Base-by-base conservation (phyloP, 2,113 vertebrate genomes). In the Salvelinus namaycush region DNA sequence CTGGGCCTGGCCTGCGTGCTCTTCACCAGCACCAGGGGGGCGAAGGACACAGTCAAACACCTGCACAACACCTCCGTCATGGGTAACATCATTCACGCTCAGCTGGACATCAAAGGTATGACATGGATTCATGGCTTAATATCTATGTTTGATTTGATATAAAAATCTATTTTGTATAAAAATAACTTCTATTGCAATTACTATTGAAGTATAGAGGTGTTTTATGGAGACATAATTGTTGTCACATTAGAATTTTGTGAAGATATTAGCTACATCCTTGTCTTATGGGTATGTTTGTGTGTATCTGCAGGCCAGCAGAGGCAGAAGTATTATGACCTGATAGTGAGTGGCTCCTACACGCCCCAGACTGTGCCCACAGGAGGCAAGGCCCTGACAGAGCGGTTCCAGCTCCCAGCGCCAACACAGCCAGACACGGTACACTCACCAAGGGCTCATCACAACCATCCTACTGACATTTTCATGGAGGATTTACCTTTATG, bases 51-150 rank as follows among this genome's bases (percentile, higher is more conserved):
- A 0, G 97, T 97, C 2, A 93, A 95, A 79, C 92, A 97, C 73
- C 92, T 99, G 76, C 95, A 99, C 76, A 95, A 96, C 86, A 98
- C 96, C 2, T 97, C 98, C 0, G 98, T 99, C 79, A 99, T 99
- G 98, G 98, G 97, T 74, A 99, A 98, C 83, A 93, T 96, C 76
- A 98, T 99, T 87, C 97, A 97, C 60, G 97, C 97, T 93, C 96
- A 98, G 90, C 91, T 98, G 83, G 98, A 99, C 89, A 96, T 97
- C 0, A 97, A 96, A 93, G 98, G 97, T 99, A 92, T 34, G 6
- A 18, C 91, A 86, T 20, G 14, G 4, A 9, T 14, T 12, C 20
- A 49, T 20, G 22, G 3, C 13, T 44, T 44, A 11, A 44, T 44
- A 5, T 16, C 57, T 49, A 7, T 62, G 11, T 14, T 48, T 65